Base-by-base conservation (phyloP, 2,113 vertebrate genomes). In the Megaleporinus macrocephalus region DNA sequence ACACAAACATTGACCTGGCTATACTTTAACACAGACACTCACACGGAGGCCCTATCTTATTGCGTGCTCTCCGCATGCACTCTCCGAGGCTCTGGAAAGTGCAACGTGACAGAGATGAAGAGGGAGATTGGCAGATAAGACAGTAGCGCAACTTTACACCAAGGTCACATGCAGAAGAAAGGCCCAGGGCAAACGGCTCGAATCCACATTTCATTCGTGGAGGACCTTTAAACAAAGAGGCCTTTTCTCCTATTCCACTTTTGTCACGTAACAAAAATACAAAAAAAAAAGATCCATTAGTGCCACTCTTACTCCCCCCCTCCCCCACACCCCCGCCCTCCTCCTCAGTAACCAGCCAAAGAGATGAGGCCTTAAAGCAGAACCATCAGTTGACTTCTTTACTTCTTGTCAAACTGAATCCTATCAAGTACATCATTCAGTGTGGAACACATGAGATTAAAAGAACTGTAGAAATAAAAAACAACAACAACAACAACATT, bases 311-410 rank as follows among this genome's bases (percentile, higher is more conserved):
- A 1, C 53, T n/a, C 24, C 57, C 9, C n/a, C n/a, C n/a, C n/a
- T n/a, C n/a, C n/a, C n/a, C n/a, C n/a, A n/a, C n/a, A n/a, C n/a
- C n/a, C n/a, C n/a, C n/a, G n/a, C n/a, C n/a, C n/a, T n/a, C n/a
- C n/a, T n/a, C n/a, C n/a, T n/a, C n/a, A n/a, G n/a, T n/a, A n/a
- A n/a, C n/a, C n/a, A n/a, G n/a, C n/a, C 18, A 5, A 2, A 61
- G 11, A 61, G n/a, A 61, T 61, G 24, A 61, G 20, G 57, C 22
- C 57, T 61, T 61, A 26, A 61, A 2, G 13, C 53, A 57, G 18
- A 57, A 26, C 57, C 57, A n/a, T 61, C 57, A 61, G 57, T 26
- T 61, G 57, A 61, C 57, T 61, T 61, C 6, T 61, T 62, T 76
- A 27, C 33, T 76, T 33, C 73, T 59, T 41, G 15, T 18, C 18